Conservation (phyloP, 2,888 invertebrate genomes). For the Cheilosia soror region DNA sequence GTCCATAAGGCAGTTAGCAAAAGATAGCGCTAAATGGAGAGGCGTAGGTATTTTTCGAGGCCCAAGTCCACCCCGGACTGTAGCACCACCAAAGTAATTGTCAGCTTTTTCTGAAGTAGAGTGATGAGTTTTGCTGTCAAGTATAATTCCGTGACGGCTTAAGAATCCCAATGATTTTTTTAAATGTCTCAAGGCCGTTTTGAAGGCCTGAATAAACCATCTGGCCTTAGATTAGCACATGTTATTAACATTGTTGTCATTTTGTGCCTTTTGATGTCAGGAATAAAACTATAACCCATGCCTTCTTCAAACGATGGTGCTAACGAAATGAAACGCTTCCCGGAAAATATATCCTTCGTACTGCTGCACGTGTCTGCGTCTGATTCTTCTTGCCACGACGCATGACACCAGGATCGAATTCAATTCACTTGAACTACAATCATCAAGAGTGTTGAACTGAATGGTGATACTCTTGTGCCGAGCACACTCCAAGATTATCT, state of each 20-base stretch:
- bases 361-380: background rate
- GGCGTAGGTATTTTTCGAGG: too few relatives aligned
- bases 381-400: background rate
- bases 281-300: background rate
- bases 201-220: too few relatives aligned
- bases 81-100: too few relatives aligned
- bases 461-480: slow-evolving; percentile 47
- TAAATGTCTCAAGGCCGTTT: too few relatives aligned
- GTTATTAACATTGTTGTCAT: background rate
- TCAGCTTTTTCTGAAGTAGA: too few relatives aligned
- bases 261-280: background rate
- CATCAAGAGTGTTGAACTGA: slow-evolving; percentile 56
- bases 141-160: too few relatives aligned
- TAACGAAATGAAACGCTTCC: background rate
- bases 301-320: background rate
- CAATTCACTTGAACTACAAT: slow-evolving; percentile 49
- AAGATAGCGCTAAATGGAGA: too few relatives aligned
- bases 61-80: too few relatives aligned
- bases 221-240: too few relatives aligned
- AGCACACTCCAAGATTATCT: slow-evolving; percentile 43
- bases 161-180: too few relatives aligned
- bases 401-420: slow-evolving; percentile 40
- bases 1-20: too few relatives aligned
- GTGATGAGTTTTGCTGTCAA: too few relatives aligned
- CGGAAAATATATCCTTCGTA: background rate